Percentiles rank a stretch among this genome's conserved stretches.
Evolutionary conservation across 2,888 invertebrate genomes (phyloP).

Genomic region (Hipparchia semele): DNA sequence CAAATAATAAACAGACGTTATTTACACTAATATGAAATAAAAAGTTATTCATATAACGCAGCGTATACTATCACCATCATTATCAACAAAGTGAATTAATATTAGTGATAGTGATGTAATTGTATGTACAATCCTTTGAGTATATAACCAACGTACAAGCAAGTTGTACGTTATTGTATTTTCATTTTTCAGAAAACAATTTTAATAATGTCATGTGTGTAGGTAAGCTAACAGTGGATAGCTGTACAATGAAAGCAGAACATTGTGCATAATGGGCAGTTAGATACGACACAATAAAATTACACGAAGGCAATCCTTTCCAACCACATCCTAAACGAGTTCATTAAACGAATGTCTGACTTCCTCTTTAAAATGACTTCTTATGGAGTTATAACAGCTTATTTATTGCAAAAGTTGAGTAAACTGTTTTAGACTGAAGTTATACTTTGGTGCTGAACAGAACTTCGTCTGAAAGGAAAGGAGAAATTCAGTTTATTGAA

Average conservation of each 20-base stretch:
- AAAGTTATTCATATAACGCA: too few relatives aligned
- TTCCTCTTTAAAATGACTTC: conserved; percentile 21
- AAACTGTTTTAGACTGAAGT: too few relatives aligned
- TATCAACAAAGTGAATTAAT: too few relatives aligned
- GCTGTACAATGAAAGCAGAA: conserved; percentile 11
- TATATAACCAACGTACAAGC: too few relatives aligned
- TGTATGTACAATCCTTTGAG: too few relatives aligned
- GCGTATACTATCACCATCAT: too few relatives aligned
- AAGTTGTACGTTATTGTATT: neutral
- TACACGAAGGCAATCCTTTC: conserved; percentile 19
- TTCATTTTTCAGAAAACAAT: neutral
- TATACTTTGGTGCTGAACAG: too few relatives aligned
- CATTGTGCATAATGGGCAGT: conserved; percentile 19
- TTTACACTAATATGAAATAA: too few relatives aligned
- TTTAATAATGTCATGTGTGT: neutral
- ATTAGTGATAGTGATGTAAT: too few relatives aligned
- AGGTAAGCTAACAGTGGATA: neutral
- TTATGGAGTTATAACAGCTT: neutral
- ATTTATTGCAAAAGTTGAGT: neutral
- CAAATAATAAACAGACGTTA: too few relatives aligned
- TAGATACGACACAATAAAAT: conserved; percentile 26
- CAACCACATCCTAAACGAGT: conserved; percentile 33
- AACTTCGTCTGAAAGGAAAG: too few relatives aligned
- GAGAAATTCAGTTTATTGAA: too few relatives aligned
- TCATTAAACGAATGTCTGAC: conserved; percentile 18